Evolutionary conservation across 1,140 invertebrate genomes (phyloP).

Genomic region (Aricia agestis): DNA sequence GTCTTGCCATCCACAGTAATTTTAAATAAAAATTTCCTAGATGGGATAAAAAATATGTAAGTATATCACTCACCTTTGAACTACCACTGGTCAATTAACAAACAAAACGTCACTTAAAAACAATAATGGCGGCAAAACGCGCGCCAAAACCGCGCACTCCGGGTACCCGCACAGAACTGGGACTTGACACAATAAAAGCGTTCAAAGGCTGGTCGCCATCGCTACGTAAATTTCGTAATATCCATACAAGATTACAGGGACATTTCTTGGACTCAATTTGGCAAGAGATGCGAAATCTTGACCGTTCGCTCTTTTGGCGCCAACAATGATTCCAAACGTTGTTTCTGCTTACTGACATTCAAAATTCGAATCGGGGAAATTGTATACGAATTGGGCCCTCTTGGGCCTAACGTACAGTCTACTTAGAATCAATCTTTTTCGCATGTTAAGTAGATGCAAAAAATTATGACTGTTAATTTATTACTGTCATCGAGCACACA

Average conservation of each 20-base stretch:
- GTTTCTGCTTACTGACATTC: background rate
- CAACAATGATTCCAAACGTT: background rate
- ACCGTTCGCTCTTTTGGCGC: background rate
- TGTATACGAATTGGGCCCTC: too few species aligned
- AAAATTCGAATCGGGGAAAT: background rate
- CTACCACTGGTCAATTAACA: background rate
- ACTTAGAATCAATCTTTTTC: too few species aligned
- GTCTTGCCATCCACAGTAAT: too few species aligned
- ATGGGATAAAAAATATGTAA: too few species aligned
- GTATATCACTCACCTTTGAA: background rate
- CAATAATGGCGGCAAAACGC: background rate
- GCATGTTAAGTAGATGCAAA: too few species aligned
- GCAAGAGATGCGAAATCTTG: constrained; percentile 26
- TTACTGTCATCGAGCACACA: too few species aligned
- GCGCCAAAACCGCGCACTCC: constrained; percentile 27
- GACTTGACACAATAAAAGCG: constrained; percentile 50
- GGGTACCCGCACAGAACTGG: constrained; percentile 42
- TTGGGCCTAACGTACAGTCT: too few species aligned
- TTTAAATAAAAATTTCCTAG: too few species aligned
- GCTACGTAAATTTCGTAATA: constrained; percentile 28
- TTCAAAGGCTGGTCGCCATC: constrained; percentile 32
- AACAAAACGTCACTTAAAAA: background rate
- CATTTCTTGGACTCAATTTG: constrained; percentile 44
- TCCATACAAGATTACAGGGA: constrained; percentile 29
- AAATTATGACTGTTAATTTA: too few species aligned